Evolutionary conservation across 2,797 vertebrate species (phyloP).

Genomic region (Australoheros facetus): DNA sequence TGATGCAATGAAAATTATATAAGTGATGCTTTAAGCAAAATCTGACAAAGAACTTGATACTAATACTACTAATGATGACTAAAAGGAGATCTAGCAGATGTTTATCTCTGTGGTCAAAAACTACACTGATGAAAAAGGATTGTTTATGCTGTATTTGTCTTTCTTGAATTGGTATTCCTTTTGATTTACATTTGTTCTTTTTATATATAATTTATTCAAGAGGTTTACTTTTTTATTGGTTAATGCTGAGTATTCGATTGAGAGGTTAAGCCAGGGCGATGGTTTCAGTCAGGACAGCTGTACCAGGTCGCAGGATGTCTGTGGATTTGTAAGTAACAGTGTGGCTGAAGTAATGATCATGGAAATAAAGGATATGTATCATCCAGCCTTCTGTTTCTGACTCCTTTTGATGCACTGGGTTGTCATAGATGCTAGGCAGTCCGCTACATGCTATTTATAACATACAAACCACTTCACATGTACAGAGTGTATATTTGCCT

Average conservation of each 20-base stretch:
- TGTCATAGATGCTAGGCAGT: conserved; percentile 30
- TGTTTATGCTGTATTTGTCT: conserved; percentile 80
- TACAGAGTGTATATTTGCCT: conserved; percentile 51
- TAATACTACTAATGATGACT: conserved; percentile 82
- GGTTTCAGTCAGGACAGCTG: conserved; percentile 67
- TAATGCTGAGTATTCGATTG: conserved; percentile 69
- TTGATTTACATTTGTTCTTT: conserved; percentile 61
- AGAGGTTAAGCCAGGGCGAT: conserved; percentile 65
- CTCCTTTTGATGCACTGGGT: conserved; percentile 27
- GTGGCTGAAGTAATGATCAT: conserved; percentile 70
- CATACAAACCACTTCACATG: conserved; percentile 32
- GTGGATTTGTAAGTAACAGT: conserved; percentile 68
- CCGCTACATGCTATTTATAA: conserved; percentile 32
- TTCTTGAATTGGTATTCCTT: conserved; percentile 75
- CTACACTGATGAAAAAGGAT: conserved; percentile 72
- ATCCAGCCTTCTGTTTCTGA: conserved; percentile 49
- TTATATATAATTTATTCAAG: conserved; percentile 76
- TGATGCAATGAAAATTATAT: conserved; percentile 83
- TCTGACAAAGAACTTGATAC: conserved; percentile 80
- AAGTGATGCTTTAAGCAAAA: conserved; percentile 81
- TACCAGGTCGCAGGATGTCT: conserved; percentile 56
- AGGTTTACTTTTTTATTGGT: conserved; percentile 83
- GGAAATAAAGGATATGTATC: conserved; percentile 84
- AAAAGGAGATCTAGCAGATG: conserved; percentile 71
- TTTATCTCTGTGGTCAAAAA: conserved; percentile 72